A percentile compares a stretch with the other conserved stretches of the same genome.
phyloP scores from a whole-genome alignment of 1,140 invertebrate species.

The Pseudomyrmex sp. region DNA sequence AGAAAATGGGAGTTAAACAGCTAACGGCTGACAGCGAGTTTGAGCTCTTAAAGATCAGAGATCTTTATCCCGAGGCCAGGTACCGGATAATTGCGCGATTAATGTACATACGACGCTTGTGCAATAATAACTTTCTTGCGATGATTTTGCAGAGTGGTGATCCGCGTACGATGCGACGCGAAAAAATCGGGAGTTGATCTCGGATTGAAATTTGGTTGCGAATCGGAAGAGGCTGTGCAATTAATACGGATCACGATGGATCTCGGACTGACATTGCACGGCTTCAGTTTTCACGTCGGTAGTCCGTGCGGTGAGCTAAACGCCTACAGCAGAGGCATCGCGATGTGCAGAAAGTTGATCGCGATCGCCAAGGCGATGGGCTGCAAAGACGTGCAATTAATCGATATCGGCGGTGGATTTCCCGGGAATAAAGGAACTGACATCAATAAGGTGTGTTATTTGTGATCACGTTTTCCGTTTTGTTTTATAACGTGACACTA shows the following conservation, averaged over 20 bases:
- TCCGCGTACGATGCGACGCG: conserved; percentile 96
- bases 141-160: conserved; percentile 89
- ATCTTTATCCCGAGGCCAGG: conserved; percentile 93
- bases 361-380: conserved; percentile 88
- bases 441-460: conserved; percentile 87
- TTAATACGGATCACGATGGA: conserved; percentile 91
- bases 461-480: neutral
- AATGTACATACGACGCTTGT: neutral
- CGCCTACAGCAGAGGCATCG: conserved; percentile 90
- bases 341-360: conserved; percentile 88
- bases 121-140: neutral
- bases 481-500: neutral
- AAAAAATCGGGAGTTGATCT: conserved; percentile 91
- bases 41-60: conserved; percentile 96
- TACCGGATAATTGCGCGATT: conserved; percentile 83
- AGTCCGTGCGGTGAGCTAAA: conserved; percentile 91
- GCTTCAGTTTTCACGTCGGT: conserved; percentile 95
- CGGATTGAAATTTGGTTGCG: conserved; percentile 97
- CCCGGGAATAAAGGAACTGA: conserved; percentile 88
- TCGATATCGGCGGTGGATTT: conserved; percentile 95
- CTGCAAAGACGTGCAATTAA: conserved; percentile 88
- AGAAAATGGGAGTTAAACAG: conserved; percentile 89
- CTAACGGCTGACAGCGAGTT: conserved; percentile 98
- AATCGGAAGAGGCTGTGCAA: conserved; percentile 91
- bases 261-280: conserved; percentile 91